phyloP scores from a whole-genome alignment of 2,797 vertebrate genomes.

The Champsocephalus esox region DNA sequence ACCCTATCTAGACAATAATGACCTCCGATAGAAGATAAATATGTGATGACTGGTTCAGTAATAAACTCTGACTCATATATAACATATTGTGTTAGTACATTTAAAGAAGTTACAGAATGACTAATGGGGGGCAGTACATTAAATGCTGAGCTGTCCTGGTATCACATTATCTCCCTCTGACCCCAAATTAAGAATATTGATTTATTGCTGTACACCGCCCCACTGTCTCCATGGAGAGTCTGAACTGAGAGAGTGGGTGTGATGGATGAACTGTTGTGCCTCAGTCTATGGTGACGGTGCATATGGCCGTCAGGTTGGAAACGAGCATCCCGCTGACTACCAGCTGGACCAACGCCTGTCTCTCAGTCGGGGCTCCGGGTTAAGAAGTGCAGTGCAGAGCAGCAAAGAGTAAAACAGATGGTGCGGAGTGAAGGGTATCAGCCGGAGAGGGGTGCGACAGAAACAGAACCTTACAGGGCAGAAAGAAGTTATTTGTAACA shows the following conservation, averaged over 20 bases:
- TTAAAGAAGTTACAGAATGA: background rate
- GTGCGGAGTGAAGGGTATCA: conserved; percentile 32
- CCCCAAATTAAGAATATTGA: conserved; percentile 53
- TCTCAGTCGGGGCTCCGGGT: conserved; percentile 46
- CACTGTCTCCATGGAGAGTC: conserved; percentile 14
- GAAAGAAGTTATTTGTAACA: conserved; percentile 53
- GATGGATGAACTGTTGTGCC: conserved; percentile 57
- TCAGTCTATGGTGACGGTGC: conserved; percentile 45
- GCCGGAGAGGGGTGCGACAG: conserved; percentile 40
- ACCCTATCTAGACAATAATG: background rate
- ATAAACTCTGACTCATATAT: background rate
- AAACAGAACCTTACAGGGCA: conserved; percentile 10
- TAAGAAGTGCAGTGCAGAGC: conserved; percentile 47
- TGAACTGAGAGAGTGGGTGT: conserved; percentile 21
- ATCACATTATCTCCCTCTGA: conserved; percentile 35
- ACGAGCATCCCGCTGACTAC: conserved; percentile 61
- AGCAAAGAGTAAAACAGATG: conserved; percentile 74
- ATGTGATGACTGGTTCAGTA: background rate
- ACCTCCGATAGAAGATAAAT: background rate
- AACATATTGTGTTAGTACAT: background rate
- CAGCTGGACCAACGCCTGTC: conserved; percentile 76
- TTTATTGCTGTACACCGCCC: conserved; percentile 16
- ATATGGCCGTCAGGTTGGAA: conserved; percentile 57
- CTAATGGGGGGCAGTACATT: background rate
- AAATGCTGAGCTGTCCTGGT: conserved; percentile 1